These are phyloP conservation scores for Regulus satrapa DNA, from an alignment of 2,113 vertebrate species.

Conservation along the genomic window DNA sequence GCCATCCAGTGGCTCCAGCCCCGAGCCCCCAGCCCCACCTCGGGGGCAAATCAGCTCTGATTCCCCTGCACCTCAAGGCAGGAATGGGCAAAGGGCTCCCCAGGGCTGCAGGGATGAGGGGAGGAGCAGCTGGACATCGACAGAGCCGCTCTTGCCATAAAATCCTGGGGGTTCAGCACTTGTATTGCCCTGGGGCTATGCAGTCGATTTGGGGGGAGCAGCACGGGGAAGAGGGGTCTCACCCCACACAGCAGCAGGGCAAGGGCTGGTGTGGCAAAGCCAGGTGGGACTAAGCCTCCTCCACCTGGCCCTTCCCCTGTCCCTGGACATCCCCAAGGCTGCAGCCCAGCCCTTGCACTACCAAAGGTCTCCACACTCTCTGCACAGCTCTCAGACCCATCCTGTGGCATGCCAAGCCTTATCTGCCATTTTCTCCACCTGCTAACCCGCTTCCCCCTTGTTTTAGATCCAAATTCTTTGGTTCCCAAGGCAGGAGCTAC, in stretches of 20 bases:
- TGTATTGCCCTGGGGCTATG: rapidly evolving
- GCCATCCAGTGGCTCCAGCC: not conserved
- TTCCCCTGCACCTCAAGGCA: not conserved
- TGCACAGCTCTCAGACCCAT: not conserved
- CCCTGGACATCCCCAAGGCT: not conserved
- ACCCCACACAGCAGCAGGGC: not conserved
- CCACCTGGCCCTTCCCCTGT: not conserved
- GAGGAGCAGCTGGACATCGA: rapidly evolving
- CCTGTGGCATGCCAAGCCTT: rapidly evolving
- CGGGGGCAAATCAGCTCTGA: rapidly evolving
- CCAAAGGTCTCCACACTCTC: not conserved
- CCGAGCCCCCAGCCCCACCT: not conserved
- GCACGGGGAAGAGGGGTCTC: not conserved
- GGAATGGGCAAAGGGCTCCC: rapidly evolving
- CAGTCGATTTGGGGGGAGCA: rapidly evolving
- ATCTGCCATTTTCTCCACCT: not conserved
- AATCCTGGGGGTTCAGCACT: rapidly evolving
- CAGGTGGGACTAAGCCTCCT: not conserved
- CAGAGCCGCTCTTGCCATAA: rapidly evolving
- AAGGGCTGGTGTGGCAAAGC: not conserved
- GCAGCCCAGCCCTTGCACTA: not conserved
- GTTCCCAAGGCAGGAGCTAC: not conserved
- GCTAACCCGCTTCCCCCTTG: not conserved
- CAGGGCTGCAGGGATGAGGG: rapidly evolving
- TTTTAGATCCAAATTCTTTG: not conserved